A percentile compares a stretch with the other conserved stretches of the same genome.
Conservation (phyloP, 2,113 vertebrate genomes). For the Trogon melanurus region DNA sequence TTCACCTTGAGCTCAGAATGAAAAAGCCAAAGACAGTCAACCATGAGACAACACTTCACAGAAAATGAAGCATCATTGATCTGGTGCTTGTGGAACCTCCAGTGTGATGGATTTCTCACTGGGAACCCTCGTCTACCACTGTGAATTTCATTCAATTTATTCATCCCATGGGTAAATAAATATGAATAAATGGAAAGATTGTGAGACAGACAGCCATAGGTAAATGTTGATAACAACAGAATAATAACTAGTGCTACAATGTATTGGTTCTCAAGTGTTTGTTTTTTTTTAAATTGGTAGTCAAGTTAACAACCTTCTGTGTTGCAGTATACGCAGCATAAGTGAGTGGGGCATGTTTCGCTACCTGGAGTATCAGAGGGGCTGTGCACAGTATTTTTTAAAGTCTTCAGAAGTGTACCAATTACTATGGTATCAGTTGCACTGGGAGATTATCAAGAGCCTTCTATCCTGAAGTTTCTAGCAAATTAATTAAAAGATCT, state of each 20-base stretch:
- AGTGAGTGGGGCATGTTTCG: neutral
- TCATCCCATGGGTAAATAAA: neutral
- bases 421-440: slow-evolving; percentile 15
- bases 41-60: neutral
- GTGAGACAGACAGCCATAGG: neutral
- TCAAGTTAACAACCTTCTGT: neutral
- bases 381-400: neutral
- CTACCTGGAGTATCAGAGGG: neutral
- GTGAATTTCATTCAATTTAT: neutral
- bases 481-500: slow-evolving; percentile 58
- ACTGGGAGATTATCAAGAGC: slow-evolving; percentile 22
- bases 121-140: neutral
- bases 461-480: slow-evolving; percentile 35
- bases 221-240: neutral
- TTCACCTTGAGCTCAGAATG: neutral
- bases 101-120: neutral
- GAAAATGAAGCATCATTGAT: neutral
- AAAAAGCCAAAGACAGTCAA: neutral
- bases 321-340: neutral
- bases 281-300: neutral
- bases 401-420: neutral
- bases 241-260: neutral
- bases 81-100: neutral
- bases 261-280: neutral
- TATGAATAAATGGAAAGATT: neutral